phyloP scores from a whole-genome alignment of 1,140 invertebrate species.

The Danaus plexippus region DNA sequence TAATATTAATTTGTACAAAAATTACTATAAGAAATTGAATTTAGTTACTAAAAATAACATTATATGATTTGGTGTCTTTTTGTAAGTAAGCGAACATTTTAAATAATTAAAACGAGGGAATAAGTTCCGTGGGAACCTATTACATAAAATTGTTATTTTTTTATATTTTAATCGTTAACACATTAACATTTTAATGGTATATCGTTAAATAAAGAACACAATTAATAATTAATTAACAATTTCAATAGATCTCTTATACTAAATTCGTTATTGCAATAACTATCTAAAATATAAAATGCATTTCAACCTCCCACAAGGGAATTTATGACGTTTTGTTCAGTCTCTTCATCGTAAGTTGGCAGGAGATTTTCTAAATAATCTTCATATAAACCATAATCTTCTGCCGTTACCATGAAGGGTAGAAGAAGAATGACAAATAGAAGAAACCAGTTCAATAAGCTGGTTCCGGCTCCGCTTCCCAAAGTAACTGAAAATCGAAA shows the following conservation, averaged over 20 bases:
- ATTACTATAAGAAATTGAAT: too few species aligned
- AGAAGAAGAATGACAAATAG: slow-evolving; percentile 41
- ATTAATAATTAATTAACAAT: slow-evolving; percentile 7
- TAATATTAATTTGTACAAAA: too few species aligned
- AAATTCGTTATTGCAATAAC: slow-evolving; percentile 24
- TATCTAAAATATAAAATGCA: not conserved
- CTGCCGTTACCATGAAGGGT: slow-evolving; percentile 34
- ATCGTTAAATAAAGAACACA: too few species aligned
- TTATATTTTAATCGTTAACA: too few species aligned
- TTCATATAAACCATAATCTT: slow-evolving; percentile 32
- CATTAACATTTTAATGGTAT: too few species aligned
- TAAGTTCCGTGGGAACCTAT: too few species aligned
- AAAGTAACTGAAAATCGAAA: slow-evolving; percentile 50
- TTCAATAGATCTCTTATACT: slow-evolving; percentile 11
- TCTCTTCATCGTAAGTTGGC: slow-evolving; percentile 30
- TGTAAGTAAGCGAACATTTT: too few species aligned
- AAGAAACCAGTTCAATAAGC: slow-evolving; percentile 40
- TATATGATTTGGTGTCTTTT: too few species aligned
- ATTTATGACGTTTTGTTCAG: slow-evolving; percentile 17
- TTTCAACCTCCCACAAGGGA: slow-evolving; percentile 43
- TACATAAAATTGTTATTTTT: too few species aligned
- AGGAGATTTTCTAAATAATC: slow-evolving; percentile 22
- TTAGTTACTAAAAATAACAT: too few species aligned
- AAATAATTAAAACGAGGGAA: too few species aligned
- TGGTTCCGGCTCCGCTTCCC: slow-evolving; percentile 31